phyloP scores from a whole-genome alignment of 2,797 vertebrate genomes.

The Nyctibius grandis region DNA sequence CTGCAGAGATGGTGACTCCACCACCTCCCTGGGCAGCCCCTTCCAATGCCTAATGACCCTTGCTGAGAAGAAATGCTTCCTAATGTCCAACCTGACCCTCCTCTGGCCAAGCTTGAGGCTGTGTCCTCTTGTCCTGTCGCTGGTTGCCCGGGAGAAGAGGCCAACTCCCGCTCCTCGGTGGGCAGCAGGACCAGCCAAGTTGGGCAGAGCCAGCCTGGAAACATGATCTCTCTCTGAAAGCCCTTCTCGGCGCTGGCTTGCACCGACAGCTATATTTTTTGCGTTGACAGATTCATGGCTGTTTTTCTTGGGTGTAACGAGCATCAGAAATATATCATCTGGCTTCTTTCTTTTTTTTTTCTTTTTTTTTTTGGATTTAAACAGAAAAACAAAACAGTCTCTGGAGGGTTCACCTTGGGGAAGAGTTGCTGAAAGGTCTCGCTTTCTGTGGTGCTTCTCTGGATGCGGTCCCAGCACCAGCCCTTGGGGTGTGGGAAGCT shows the following conservation, averaged over 20 bases:
- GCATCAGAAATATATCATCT: background rate
- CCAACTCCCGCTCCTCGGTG: fast-evolving
- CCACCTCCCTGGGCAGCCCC: too few relatives aligned
- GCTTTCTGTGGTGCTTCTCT: background rate
- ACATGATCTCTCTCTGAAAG: background rate
- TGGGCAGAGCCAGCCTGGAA: background rate
- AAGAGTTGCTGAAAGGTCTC: background rate
- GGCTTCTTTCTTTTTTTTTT: background rate
- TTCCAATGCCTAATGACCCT: too few relatives aligned
- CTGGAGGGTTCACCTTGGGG: background rate
- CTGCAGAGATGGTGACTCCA: too few relatives aligned
- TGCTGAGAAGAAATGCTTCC: too few relatives aligned
- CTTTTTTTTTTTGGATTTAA: background rate
- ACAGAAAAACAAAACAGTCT: background rate
- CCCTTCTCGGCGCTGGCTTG: background rate
- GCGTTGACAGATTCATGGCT: background rate
- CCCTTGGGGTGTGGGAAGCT: background rate
- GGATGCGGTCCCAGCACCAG: background rate
- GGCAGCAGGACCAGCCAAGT: background rate
- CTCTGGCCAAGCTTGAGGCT: too few relatives aligned
- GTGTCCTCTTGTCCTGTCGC: too few relatives aligned
- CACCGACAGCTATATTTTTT: background rate
- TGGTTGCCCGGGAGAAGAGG: too few relatives aligned
- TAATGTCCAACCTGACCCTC: too few relatives aligned
- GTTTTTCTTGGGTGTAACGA: slow-evolving; percentile 29